Evolutionary conservation across 64 coral and sea anemone genomes (phyloP).

Genomic region (Stichodactyla mertensii): DNA sequence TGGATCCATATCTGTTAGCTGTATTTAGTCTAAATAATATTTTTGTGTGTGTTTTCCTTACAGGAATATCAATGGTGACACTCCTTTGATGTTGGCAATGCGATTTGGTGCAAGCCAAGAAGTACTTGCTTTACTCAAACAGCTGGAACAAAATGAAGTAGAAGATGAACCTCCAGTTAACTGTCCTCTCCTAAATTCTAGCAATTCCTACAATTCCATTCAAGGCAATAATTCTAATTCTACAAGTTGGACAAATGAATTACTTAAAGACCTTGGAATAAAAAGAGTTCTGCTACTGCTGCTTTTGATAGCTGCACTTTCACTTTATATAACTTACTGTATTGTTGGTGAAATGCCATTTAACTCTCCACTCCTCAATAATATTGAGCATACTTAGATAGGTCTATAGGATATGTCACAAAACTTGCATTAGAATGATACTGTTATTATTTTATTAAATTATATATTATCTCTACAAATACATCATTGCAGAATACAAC

Average conservation of each 20-base stretch:
- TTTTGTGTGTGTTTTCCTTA: background rate
- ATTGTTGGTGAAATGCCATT: slow-evolving; percentile 22
- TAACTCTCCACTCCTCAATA: background rate
- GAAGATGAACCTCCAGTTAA: background rate
- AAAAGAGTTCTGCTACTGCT: background rate
- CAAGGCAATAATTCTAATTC: background rate
- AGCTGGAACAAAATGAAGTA: slow-evolving; percentile 18
- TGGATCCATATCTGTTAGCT: too few species aligned
- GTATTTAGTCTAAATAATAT: background rate
- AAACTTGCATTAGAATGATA: background rate
- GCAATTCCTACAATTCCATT: background rate
- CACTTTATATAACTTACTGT: slow-evolving; percentile 20
- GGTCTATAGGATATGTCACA: too few species aligned
- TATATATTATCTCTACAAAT: background rate
- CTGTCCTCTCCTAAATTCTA: background rate
- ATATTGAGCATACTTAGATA: background rate
- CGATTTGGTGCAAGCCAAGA: slow-evolving; percentile 9
- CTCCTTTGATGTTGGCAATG: slow-evolving; percentile 5
- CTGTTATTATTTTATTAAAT: background rate
- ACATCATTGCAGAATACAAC: background rate
- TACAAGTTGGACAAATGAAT: background rate
- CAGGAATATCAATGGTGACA: slow-evolving; percentile 15
- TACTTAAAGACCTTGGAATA: background rate
- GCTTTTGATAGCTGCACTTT: background rate
- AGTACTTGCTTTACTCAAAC: background rate